phyloP scores from a whole-genome alignment of 2,113 vertebrate genomes.

The Gymnobelideus leadbeateri region DNA sequence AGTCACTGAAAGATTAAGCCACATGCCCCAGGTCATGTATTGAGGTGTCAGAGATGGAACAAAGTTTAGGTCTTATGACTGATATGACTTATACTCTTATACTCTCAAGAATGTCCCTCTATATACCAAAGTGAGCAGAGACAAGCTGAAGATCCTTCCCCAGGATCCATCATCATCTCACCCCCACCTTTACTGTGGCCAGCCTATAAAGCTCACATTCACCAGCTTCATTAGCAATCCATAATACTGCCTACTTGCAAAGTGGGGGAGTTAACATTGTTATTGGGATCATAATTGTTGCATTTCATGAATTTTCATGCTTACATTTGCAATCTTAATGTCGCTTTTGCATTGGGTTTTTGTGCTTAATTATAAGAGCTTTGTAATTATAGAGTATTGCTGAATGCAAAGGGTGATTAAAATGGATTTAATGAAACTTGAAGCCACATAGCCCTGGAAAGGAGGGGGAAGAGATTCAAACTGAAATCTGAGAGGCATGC shows the following conservation, averaged over 20 bases:
- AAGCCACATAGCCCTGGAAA: constrained; percentile 35
- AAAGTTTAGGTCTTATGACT: neutral
- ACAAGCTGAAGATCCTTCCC: neutral
- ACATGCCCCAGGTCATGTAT: neutral
- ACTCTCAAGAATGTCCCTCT: too few species aligned
- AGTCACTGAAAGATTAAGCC: neutral
- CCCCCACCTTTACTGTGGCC: neutral
- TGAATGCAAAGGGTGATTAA: constrained; percentile 76
- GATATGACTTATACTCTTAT: too few species aligned
- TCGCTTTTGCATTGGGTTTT: constrained; percentile 74
- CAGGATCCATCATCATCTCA: neutral
- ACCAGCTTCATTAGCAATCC: constrained; percentile 35
- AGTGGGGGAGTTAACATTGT: constrained; percentile 69
- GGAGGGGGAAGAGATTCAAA: neutral
- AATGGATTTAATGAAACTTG: constrained; percentile 70
- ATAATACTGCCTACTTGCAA: constrained; percentile 51
- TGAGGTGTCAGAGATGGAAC: neutral
- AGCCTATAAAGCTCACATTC: constrained; percentile 1
- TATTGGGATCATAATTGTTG: constrained; percentile 74
- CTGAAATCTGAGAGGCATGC: constrained; percentile 31
- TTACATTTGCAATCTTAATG: constrained; percentile 77
- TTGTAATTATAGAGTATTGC: constrained; percentile 77
- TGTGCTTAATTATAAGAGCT: constrained; percentile 76
- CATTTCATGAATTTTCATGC: constrained; percentile 81
- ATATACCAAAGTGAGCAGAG: neutral